These are phyloP conservation scores for Delia radicum DNA, from an alignment of 1,140 invertebrate genomes.

Conservation along the genomic window DNA sequence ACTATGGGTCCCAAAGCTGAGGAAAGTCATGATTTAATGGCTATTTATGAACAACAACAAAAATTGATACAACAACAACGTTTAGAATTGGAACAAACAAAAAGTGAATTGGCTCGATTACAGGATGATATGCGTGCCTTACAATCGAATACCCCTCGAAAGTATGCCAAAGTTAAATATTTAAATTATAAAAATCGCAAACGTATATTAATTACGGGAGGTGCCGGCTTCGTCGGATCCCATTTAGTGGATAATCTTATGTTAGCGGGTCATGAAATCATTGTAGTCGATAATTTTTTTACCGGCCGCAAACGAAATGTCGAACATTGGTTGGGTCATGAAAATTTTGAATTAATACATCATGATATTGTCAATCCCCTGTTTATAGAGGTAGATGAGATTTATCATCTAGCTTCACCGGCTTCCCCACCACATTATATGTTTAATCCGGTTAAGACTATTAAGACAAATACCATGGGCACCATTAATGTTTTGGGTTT, in stretches of 20 bases:
- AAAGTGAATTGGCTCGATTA: constrained; percentile 65
- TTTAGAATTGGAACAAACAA: constrained; percentile 64
- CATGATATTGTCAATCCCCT: constrained; percentile 98
- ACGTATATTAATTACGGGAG: constrained; percentile 92
- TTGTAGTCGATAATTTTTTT: constrained; percentile 98
- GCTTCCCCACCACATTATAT: constrained; percentile 99
- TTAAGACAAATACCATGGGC: constrained; percentile 95
- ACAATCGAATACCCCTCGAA: constrained; percentile 74
- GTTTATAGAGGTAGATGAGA: constrained; percentile 97
- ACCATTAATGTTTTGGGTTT: constrained; percentile 99
- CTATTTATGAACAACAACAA: constrained; percentile 31
- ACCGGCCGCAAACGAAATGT: constrained; percentile 96
- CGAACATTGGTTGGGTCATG: constrained; percentile 98
- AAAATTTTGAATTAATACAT: constrained; percentile 98
- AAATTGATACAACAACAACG: constrained; percentile 43
- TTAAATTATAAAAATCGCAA: constrained; percentile 88
- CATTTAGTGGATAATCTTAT: constrained; percentile 95
- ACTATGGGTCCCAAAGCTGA: not conserved
- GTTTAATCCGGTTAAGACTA: constrained; percentile 99
- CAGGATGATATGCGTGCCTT: constrained; percentile 71
- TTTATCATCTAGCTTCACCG: constrained; percentile 98
- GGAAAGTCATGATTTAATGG: not conserved
- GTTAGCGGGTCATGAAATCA: constrained; percentile 96
- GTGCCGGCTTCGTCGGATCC: constrained; percentile 98
- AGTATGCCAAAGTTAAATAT: constrained; percentile 88